Base-by-base conservation (phyloP, 2,113 vertebrate species). In the Serilophus lunatus region DNA sequence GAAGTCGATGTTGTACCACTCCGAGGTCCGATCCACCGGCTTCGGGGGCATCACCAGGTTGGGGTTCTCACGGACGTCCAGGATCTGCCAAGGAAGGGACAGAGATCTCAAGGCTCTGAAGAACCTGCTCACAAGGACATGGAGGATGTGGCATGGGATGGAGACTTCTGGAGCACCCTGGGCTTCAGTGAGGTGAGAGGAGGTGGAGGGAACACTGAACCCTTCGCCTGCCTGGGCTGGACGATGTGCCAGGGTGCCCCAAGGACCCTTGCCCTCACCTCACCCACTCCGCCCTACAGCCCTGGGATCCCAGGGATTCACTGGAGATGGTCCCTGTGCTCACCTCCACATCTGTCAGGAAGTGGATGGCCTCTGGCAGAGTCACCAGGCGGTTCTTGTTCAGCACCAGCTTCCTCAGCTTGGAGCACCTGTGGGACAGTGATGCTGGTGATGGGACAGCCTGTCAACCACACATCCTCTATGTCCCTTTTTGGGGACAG, bases 1-100 rank as follows among this genome's bases (percentile, higher is more conserved):
- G 97, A 99, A 99, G 97, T 99, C 99, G 3, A 99, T 99, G 98
- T 99, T 99, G 99, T 99, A 99, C 98, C 98, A 99, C 97, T 99
- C 99, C 0, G 99, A 98, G 1, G 97, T 96, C 9, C 90, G 96
- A 97, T 99, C 99, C 1, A 98, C 96, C 0, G 99, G 99, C 93
- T 99, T 99, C 0, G 99, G 99, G 4, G 99, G 99, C 99, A 99
- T 99, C 96, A 99, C 99, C 75, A 99, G 97, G 96, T 93, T 99
- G 79, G 99, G 99, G 96, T 99, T 99, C 96, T 99, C 99, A 0
- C 99, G 98, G 69, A 99, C 99, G 2, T 99, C 99, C 88, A 99
- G 97, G 70, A 99, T 92, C 99, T 99, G 95, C 19, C 44, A 12
- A 35, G 26, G 10, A 77, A 20, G 13, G 26, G 38, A 84, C 2